Conservation (phyloP, 37 sponge, comb jelly and placozoan genomes). For the Spongia lamella region DNA sequence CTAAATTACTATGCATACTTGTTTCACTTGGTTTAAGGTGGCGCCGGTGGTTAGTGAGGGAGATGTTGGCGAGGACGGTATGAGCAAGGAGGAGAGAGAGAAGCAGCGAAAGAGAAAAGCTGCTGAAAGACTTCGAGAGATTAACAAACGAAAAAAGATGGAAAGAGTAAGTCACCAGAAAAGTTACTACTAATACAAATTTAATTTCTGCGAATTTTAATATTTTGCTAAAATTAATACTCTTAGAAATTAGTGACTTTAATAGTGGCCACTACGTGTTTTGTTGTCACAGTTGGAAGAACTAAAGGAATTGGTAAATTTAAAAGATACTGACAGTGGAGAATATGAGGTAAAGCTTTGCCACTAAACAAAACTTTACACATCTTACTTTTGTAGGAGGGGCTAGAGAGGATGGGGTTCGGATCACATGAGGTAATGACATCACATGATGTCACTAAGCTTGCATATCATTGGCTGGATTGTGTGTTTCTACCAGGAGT, state of each 20-base stretch:
- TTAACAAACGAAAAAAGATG: constrained; percentile 67
- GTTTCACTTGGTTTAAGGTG: neutral
- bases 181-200: no score
- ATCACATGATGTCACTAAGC: neutral
- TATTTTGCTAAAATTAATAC: no score
- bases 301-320: neutral
- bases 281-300: constrained; percentile 19
- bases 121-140: constrained; percentile 63
- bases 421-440: constrained; percentile 9
- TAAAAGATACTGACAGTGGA: constrained; percentile 25
- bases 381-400: neutral
- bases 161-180: constrained; percentile 59
- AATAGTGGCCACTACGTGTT: no score
- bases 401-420: constrained; percentile 18
- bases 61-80: constrained; percentile 28
- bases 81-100: constrained; percentile 67
- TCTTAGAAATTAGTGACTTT: no score
- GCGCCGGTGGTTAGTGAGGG: neutral
- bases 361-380: no score
- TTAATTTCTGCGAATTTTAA: no score
- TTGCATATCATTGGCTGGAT: no score
- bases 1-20: no score
- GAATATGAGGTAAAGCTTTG: constrained; percentile 10
- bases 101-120: constrained; percentile 66
- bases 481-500: neutral